Evolutionary conservation across 2,888 invertebrate species (phyloP), one percentile per base, ranked within the genome.

Genomic region (Alviniconcha strummeri): DNA sequence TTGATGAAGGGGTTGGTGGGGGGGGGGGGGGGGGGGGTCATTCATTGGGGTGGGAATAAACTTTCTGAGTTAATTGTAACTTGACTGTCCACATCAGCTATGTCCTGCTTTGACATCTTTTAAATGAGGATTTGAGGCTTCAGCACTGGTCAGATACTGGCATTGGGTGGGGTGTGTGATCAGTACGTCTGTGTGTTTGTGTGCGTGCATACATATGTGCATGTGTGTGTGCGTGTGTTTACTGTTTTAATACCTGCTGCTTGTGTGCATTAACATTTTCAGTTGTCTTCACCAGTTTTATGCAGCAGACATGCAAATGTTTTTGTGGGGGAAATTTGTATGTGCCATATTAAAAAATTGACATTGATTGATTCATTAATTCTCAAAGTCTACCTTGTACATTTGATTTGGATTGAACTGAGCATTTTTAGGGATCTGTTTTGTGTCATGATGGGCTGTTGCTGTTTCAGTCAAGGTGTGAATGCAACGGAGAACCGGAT

Each of bases 401-500:
- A 36, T 36, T 36, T 36, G 36, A 36, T 36, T 3, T 36, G 36
- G 36, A 36, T 36, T 36, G 36, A 36, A 36, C 3, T 36, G 36
- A 36, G 36, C 36, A 36, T 36, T 36, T 36, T 36, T 36, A 36
- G 36, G 36, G 36, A 36, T 36, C 36, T 36, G 36, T 36, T 3
- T 36, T 36, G 36, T 36, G 36, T 36, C 36, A 36, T 36, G 36
- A 36, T 36, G 60, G 60, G 8, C 9, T 71, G 17, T 52, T 81
- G 69, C 13, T 71, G n/a, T 90, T 90, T 9, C 90, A 93, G 93
- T 88, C 96, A 96, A 91, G 96, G 96, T 6, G 96, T 96, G 80
- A 95, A 96, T 91, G 95, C 96, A 0, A 95, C 95, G 80, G 94
- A 95, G 5, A 95, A 95, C 86, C 94, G 96, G 87, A 93, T 94